Evolutionary conservation across 2,797 vertebrate genomes (phyloP).

Genomic region (Melanogrammus aeglefinus): DNA sequence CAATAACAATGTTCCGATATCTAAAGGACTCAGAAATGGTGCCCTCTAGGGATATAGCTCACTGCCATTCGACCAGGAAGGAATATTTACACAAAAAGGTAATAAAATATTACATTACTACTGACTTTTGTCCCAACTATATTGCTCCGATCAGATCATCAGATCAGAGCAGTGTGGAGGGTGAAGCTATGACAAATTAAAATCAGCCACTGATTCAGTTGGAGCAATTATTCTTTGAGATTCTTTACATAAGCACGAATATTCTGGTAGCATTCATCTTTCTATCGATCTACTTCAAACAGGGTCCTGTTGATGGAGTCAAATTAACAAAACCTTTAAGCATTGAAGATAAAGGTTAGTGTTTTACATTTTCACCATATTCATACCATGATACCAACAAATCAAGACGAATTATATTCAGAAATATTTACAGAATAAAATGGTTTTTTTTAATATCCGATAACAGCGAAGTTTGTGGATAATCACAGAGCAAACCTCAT

Average conservation of each 20-base stretch:
- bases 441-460: background rate
- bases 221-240: background rate
- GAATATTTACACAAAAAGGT: constrained; percentile 25
- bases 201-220: background rate
- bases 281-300: background rate
- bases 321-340: constrained; percentile 15
- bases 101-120: background rate
- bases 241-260: background rate
- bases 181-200: too few species aligned
- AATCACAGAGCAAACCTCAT: background rate
- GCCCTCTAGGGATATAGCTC: background rate
- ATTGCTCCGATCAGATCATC: background rate
- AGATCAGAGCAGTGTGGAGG: background rate
- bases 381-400: background rate
- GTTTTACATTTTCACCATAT: background rate
- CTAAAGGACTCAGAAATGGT: constrained; percentile 23
- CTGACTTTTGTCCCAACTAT: constrained; percentile 2
- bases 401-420: background rate
- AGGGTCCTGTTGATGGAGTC: constrained; percentile 5
- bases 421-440: too few species aligned
- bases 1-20: background rate
- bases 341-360: constrained; percentile 47
- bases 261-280: background rate
- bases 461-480: constrained; percentile 50
- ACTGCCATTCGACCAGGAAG: background rate